These are phyloP conservation scores for Calypte anna DNA, from an alignment of 2,113 vertebrate genomes.

Conservation along the genomic window DNA sequence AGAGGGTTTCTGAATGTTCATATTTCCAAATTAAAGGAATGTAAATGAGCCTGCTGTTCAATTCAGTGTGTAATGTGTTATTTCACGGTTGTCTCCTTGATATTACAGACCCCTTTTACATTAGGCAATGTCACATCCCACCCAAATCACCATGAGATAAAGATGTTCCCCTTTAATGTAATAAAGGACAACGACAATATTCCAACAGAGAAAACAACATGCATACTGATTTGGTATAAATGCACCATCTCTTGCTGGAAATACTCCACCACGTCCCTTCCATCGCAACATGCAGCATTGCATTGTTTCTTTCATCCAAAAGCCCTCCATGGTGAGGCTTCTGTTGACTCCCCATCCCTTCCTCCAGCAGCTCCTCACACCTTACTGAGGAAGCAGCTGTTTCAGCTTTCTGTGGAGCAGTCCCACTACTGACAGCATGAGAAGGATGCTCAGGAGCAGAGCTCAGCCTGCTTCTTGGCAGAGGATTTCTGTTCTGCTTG, in stretches of 20 bases:
- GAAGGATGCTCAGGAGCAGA: not conserved
- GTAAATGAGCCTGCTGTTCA: constrained; percentile 70
- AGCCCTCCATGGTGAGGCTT: accelerated
- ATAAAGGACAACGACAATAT: constrained; percentile 39
- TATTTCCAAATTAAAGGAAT: constrained; percentile 69
- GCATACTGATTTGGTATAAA: constrained; percentile 18
- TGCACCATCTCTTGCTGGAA: not conserved
- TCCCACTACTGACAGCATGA: not conserved
- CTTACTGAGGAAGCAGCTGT: not conserved
- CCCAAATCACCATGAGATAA: constrained; percentile 64
- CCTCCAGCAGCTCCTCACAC: not conserved
- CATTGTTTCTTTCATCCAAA: not conserved
- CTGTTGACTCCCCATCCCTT: not conserved
- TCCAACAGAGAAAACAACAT: constrained; percentile 20
- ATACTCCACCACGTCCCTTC: not conserved
- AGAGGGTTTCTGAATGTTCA: constrained; percentile 40
- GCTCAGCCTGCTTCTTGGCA: not conserved
- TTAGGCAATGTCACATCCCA: constrained; percentile 44
- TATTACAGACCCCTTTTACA: constrained; percentile 51
- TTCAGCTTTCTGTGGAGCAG: not conserved
- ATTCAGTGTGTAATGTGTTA: constrained; percentile 63
- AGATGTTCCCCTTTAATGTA: constrained; percentile 60
- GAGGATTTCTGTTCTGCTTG: not conserved
- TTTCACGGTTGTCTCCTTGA: constrained; percentile 70
- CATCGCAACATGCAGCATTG: not conserved